Evolutionary conservation across 2,113 vertebrate species (phyloP), one percentile per base, ranked within the genome.

Genomic region (Falco punctatus): DNA sequence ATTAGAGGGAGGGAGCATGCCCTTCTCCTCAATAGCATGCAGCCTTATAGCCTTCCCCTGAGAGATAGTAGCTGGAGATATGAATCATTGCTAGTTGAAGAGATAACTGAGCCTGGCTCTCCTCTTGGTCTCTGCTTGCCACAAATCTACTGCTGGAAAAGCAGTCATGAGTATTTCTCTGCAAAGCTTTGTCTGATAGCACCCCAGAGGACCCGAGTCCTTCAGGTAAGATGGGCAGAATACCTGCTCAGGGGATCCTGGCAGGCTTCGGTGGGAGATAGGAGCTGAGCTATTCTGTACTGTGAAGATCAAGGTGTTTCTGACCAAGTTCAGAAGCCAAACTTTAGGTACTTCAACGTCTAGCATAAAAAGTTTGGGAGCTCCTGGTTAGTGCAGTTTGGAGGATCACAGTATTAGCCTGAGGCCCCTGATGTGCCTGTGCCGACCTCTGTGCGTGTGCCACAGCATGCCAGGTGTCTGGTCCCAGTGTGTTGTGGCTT

Each of bases 1-100:
- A 40, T n/a, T 72, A 13, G 64, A 78, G 77, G 59, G 33, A 81
- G 51, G 35, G 65, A 91, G 26, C 42, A 35, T 33, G 61, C 23
- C 33, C 77, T 79, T 91, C 78, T 95, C 75, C 82, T 75, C 84
- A 58, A 30, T 15, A 85, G 81, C 0, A 0, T 77, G 70, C 90
- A 96, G 96, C 93, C 94, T 83, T 95, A 67, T 69, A 85, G 49
- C 87, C 90, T 85, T 87, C 89, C 81, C 94, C 91, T 95, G 95
- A 95, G 95, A 95, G 79, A 85, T 1, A 78, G 80, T 6, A 86
- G 55, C 49, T 70, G 23, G 51, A 88, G 73, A 49, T 57, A 44
- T 1, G 58, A 82, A 77, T 49, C 70, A 21, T 6, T 80, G 87
- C 58, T 81, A 82, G 66, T 44, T 75, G 54, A 91, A 90, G 87